A percentile compares a stretch with the other conserved stretches of the same genome.
Evolutionary conservation across 2,888 invertebrate species (phyloP).

Genomic region (Cantharis rustica): DNA sequence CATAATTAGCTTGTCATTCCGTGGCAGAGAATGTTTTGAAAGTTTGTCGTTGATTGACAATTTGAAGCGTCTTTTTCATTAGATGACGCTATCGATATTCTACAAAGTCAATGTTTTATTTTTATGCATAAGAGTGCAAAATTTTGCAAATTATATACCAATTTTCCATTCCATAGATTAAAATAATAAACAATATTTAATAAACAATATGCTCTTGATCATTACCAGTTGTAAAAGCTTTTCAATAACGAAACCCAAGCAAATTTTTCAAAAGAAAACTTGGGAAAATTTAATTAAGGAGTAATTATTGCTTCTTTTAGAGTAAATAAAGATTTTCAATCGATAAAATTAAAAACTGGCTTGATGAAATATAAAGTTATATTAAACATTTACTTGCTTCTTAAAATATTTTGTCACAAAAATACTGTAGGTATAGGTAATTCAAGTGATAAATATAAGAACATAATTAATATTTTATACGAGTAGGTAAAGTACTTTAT

Average conservation of each 20-base stretch:
- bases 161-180: not conserved
- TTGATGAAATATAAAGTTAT: not conserved
- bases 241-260: not conserved
- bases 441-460: not conserved
- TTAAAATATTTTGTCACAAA: not conserved
- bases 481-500: slow-evolving; percentile 3
- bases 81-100: not conserved
- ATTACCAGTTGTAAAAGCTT: not conserved
- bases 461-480: not conserved
- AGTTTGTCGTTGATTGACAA: slow-evolving; percentile 28
- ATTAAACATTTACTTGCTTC: not conserved
- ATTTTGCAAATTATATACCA: not conserved
- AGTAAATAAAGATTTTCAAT: not conserved
- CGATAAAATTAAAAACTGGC: not conserved
- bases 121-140: not conserved
- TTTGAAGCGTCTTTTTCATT: slow-evolving; percentile 4
- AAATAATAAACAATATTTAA: not conserved
- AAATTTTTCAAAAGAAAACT: not conserved
- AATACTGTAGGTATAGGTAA: not conserved
- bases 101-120: not conserved
- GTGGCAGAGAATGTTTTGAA: slow-evolving; percentile 25
- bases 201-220: not conserved
- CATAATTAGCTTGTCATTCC: slow-evolving; percentile 31
- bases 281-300: not conserved
- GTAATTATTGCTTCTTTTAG: not conserved